phyloP scores from a whole-genome alignment of 2,888 invertebrate species.

The Chrysomela aeneicollis region DNA sequence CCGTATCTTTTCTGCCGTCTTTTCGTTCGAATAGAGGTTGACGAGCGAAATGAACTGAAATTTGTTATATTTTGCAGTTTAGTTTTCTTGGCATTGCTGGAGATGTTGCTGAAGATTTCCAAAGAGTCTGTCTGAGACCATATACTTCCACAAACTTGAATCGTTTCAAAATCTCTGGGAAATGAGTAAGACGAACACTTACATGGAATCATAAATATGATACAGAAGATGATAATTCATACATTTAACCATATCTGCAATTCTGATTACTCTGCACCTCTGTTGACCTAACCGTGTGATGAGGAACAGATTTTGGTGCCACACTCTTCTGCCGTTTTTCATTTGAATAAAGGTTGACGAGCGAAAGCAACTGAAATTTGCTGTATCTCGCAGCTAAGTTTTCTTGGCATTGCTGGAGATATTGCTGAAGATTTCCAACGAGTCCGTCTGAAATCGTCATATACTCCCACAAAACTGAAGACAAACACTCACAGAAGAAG shows the following conservation, averaged over 20 bases:
- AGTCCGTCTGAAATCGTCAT: slow-evolving; percentile 79
- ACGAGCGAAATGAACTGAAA: slow-evolving; percentile 85
- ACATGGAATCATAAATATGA: too few relatives aligned
- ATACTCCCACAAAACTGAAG: slow-evolving; percentile 80
- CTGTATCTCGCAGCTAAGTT: slow-evolving; percentile 84
- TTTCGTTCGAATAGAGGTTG: slow-evolving; percentile 88
- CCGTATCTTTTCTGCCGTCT: slow-evolving; percentile 84
- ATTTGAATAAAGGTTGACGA: slow-evolving; percentile 84
- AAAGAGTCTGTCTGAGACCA: slow-evolving; percentile 79
- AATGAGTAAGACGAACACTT: too few relatives aligned
- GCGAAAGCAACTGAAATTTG: slow-evolving; percentile 85
- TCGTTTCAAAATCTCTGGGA: slow-evolving; percentile 22
- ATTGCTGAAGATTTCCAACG: slow-evolving; percentile 80
- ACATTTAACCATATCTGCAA: too few relatives aligned
- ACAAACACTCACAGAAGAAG: too few relatives aligned
- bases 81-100: slow-evolving; percentile 84
- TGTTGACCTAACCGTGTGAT: too few relatives aligned
- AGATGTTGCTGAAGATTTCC: slow-evolving; percentile 82
- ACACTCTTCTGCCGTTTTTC: slow-evolving; percentile 86
- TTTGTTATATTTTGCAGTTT: slow-evolving; percentile 78
- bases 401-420: slow-evolving; percentile 84
- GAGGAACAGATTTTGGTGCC: too few relatives aligned
- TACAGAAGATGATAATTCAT: too few relatives aligned
- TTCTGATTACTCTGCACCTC: too few relatives aligned
- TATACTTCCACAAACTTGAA: slow-evolving; percentile 80